phyloP scores from a whole-genome alignment of 2,113 vertebrate genomes.

The Capreolus pygargus region DNA sequence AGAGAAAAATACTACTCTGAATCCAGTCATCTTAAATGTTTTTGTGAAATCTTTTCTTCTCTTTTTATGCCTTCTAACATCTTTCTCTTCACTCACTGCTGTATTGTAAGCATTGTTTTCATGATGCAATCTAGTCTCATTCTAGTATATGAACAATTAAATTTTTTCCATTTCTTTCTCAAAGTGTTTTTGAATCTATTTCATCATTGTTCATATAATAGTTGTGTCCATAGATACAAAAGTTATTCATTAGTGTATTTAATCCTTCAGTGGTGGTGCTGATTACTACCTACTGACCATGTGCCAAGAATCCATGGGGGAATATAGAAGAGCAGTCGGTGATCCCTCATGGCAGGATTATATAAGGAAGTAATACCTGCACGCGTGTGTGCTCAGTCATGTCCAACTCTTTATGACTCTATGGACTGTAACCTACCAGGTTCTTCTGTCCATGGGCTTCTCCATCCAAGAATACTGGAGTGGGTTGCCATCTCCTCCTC shows the following conservation, averaged over 20 bases:
- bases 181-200: not conserved
- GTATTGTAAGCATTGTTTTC: not conserved
- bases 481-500: not conserved
- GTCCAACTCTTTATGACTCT: not conserved
- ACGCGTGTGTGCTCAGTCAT: not conserved
- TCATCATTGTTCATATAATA: not conserved
- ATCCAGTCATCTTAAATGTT: not conserved
- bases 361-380: not conserved
- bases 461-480: not conserved
- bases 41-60: not conserved
- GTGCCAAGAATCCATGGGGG: not conserved
- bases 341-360: not conserved
- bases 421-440: not conserved
- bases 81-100: not conserved
- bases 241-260: not conserved
- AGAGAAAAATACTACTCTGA: not conserved
- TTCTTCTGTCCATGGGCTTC: not conserved
- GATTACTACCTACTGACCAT: not conserved
- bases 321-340: not conserved
- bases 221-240: not conserved
- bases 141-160: not conserved
- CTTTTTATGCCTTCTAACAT: not conserved
- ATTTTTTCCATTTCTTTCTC: not conserved
- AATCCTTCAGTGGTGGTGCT: not conserved
- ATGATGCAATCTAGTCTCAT: not conserved